Percentiles rank a stretch among this genome's conserved stretches.
phyloP scores from a whole-genome alignment of 2,888 invertebrate species.

The Acronicta leporina region DNA sequence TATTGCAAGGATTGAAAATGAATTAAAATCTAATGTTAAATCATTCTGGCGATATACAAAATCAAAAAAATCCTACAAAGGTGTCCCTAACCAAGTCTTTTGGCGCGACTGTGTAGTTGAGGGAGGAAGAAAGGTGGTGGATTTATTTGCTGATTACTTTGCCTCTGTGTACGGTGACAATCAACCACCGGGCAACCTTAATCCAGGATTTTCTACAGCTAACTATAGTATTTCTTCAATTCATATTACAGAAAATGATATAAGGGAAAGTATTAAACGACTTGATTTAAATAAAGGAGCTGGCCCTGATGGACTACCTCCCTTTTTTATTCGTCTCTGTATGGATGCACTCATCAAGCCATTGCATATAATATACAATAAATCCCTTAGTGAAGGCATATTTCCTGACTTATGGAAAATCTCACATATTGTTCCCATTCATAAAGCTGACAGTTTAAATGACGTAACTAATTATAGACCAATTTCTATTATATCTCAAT shows the following conservation, averaged over 20 bases:
- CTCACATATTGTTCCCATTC: background rate
- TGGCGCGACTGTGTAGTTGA: conserved; percentile 1
- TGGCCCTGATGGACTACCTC: too few relatives aligned
- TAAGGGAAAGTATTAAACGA: too few relatives aligned
- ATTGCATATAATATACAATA: too few relatives aligned
- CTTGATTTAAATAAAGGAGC: too few relatives aligned
- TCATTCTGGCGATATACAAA: too few relatives aligned
- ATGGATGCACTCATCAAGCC: too few relatives aligned
- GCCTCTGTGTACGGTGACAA: background rate
- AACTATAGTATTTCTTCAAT: too few relatives aligned
- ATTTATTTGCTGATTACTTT: conserved; percentile 10
- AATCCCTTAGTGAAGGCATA: conserved; percentile 1
- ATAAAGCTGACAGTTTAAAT: conserved; percentile 5
- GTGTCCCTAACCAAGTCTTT: conserved; percentile 3
- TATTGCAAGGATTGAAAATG: too few relatives aligned
- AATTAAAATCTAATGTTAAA: too few relatives aligned
- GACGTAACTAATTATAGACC: conserved; percentile 5
- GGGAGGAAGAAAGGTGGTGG: conserved; percentile 1
- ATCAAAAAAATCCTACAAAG: background rate
- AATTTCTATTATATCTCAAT: conserved; percentile 2
- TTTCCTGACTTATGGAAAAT: conserved; percentile 9
- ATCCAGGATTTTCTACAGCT: too few relatives aligned
- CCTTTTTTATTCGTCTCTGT: too few relatives aligned
- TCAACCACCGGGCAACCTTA: background rate
- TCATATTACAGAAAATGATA: too few relatives aligned